Conservation (phyloP, 2,888 invertebrate genomes). For the Drosophila anomalipes region DNA sequence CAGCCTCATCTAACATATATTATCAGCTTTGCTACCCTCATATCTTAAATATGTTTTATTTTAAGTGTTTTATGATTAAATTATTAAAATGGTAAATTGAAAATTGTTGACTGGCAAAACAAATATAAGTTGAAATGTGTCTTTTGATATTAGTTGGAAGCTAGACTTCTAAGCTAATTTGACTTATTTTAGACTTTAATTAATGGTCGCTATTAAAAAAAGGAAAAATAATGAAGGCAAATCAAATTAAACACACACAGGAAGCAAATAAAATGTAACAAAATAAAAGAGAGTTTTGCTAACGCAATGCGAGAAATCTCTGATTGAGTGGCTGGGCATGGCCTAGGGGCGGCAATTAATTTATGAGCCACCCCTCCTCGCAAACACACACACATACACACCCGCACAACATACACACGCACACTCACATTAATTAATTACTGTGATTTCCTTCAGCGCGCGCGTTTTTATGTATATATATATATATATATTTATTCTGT, state of each 20-base stretch:
- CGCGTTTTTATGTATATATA: slow-evolving; percentile 22
- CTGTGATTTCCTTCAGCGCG: slow-evolving; percentile 72
- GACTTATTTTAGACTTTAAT: slow-evolving; percentile 33
- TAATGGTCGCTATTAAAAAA: slow-evolving; percentile 19
- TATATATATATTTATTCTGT: slow-evolving; percentile 15
- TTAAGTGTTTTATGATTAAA: neutral
- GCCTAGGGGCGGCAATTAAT: slow-evolving; percentile 62
- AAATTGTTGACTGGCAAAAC: neutral
- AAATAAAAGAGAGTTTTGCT: slow-evolving; percentile 24
- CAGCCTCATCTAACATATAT: neutral
- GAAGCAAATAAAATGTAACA: slow-evolving; percentile 12
- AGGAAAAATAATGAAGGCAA: slow-evolving; percentile 4
- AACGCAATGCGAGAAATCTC: slow-evolving; percentile 45
- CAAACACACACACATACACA: slow-evolving; percentile 26
- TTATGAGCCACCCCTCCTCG: slow-evolving; percentile 47
- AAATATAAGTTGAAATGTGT: neutral
- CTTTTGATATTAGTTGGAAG: neutral
- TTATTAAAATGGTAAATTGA: neutral
- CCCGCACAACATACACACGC: slow-evolving; percentile 31
- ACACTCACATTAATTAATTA: slow-evolving; percentile 65
- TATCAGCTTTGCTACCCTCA: accelerated
- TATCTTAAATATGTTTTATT: too few relatives aligned
- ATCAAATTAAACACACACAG: slow-evolving; percentile 26
- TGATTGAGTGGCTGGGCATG: slow-evolving; percentile 60
- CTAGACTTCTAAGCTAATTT: slow-evolving; percentile 21